These are phyloP conservation scores for Halotydeus destructor DNA, from an alignment of 1,140 invertebrate species.

Conservation along the genomic window DNA sequence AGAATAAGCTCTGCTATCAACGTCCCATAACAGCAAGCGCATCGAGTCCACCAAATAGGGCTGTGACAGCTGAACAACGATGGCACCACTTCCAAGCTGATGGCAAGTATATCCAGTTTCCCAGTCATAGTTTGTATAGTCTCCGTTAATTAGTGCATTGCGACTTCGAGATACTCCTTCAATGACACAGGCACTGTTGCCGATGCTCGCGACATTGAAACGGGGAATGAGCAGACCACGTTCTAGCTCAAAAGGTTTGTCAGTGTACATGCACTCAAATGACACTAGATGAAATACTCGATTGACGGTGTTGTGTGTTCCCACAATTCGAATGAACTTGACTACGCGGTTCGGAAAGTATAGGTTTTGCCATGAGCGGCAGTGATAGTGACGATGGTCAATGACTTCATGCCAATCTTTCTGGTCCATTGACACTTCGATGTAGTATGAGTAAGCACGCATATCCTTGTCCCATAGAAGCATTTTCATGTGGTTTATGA, in stretches of 20 bases:
- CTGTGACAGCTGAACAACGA: slow-evolving; percentile 65
- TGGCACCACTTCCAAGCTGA: slow-evolving; percentile 82
- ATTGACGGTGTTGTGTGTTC: slow-evolving; percentile 84
- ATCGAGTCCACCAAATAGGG: slow-evolving; percentile 84
- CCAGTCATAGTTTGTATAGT: slow-evolving; percentile 88
- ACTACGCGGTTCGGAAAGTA: slow-evolving; percentile 78
- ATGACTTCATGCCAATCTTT: slow-evolving; percentile 81
- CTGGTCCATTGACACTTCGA: slow-evolving; percentile 88
- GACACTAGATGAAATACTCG: slow-evolving; percentile 82
- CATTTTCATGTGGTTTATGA: slow-evolving; percentile 80
- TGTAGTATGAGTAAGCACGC: slow-evolving; percentile 85
- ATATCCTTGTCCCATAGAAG: slow-evolving; percentile 82
- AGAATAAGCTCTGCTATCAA: slow-evolving; percentile 76
- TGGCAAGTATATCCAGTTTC: slow-evolving; percentile 96
- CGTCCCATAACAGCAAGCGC: slow-evolving; percentile 78
- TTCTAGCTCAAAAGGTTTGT: slow-evolving; percentile 45
- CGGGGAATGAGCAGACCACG: slow-evolving; percentile 51
- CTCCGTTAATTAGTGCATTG: slow-evolving; percentile 83
- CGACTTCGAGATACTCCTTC: slow-evolving; percentile 78
- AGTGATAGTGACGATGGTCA: slow-evolving; percentile 73
- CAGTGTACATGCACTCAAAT: slow-evolving; percentile 68
- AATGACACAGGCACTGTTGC: slow-evolving; percentile 67
- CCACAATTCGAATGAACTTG: slow-evolving; percentile 64
- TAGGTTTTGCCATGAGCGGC: slow-evolving; percentile 86
- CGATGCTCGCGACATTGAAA: slow-evolving; percentile 75